Evolutionary conservation across 2,113 vertebrate species (phyloP).

Genomic region (Stegastes partitus): DNA sequence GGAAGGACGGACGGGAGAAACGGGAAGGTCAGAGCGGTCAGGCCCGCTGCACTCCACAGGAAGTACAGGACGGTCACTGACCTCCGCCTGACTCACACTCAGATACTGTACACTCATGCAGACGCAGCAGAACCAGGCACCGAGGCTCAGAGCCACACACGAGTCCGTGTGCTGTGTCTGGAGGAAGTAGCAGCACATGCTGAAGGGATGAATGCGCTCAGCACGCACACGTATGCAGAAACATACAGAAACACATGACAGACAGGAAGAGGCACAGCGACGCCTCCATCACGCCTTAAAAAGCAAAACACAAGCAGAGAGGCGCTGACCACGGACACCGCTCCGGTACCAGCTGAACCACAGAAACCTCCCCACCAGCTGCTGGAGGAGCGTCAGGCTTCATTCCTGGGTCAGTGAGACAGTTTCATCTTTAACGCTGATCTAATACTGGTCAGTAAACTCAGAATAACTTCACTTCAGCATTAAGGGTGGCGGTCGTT

Average conservation of each 20-base stretch:
- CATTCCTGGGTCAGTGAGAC: not conserved
- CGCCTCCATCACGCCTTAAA: not conserved
- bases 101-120: not conserved
- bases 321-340: constrained; percentile 21
- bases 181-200: not conserved
- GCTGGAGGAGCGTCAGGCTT: too few species aligned
- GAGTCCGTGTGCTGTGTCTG: not conserved
- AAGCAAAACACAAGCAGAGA: not conserved
- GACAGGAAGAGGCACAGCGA: constrained; percentile 25
- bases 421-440: not conserved
- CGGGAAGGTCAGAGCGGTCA: constrained; percentile 47
- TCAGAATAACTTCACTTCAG: not conserved
- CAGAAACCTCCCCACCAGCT: constrained; percentile 6
- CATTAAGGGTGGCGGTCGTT: not conserved
- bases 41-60: constrained; percentile 39
- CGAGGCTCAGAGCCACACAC: not conserved
- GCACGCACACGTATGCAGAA: constrained; percentile 3
- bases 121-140: constrained; percentile 3
- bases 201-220: constrained; percentile 7
- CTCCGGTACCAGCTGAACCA: constrained; percentile 47
- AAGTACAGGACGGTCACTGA: constrained; percentile 56
- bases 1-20: constrained; percentile 44
- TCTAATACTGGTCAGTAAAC: not conserved
- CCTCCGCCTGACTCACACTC: constrained; percentile 15
- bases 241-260: not conserved